A percentile compares a stretch with the other conserved stretches of the same genome.
Conservation (phyloP, 2,113 vertebrate species). For the Felis catus region DNA sequence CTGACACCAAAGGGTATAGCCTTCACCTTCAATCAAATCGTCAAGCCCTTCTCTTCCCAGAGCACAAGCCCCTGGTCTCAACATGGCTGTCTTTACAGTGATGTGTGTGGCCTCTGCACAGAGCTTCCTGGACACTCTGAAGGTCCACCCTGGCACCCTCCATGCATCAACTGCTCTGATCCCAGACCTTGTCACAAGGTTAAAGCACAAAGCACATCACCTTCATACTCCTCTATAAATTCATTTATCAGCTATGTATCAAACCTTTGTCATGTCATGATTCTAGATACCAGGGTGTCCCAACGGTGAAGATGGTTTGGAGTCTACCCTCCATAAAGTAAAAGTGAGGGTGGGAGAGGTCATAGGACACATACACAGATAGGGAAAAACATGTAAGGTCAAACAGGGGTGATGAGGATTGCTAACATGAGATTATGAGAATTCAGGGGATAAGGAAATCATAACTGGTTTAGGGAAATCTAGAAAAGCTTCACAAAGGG, state of each 20-base stretch:
- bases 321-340: background rate
- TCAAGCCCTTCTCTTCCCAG: background rate
- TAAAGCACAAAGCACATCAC: background rate
- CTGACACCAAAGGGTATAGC: background rate
- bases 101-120: background rate
- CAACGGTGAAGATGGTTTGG: background rate
- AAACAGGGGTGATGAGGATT: background rate
- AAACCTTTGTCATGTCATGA: background rate
- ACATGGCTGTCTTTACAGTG: background rate
- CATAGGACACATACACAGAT: background rate
- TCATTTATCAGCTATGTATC: background rate
- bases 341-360: background rate
- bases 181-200: background rate
- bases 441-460: background rate
- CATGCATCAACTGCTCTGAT: background rate
- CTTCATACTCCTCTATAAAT: background rate
- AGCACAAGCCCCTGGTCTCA: background rate
- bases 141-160: background rate
- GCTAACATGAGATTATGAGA: background rate
- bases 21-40: background rate
- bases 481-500: background rate
- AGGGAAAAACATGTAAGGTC: background rate
- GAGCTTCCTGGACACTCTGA: background rate
- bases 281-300: background rate
- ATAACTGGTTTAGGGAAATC: background rate